Evolutionary conservation across 2,888 invertebrate species (phyloP), one percentile per base, ranked within the genome.

Genomic region (Prosapia bicincta): DNA sequence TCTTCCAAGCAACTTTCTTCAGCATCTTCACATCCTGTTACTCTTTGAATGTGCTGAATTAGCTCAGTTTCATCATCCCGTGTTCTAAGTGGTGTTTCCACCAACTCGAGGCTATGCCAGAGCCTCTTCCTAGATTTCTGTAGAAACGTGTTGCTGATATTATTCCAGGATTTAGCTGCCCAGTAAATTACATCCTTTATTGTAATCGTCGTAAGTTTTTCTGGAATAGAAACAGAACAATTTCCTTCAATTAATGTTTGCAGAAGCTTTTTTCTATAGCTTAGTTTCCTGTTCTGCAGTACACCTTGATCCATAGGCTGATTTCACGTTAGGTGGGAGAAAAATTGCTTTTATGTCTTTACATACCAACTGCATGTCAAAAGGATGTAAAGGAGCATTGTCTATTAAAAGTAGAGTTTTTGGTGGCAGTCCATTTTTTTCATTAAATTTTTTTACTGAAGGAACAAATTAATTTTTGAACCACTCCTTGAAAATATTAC

Each of bases 361-460:
- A 30, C 70, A 28, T 3, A 26, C 38, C 10, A 75, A 38, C 26
- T 71, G 15, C 66, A 28, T 66, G 20, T 38, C 66, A 20, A 6
- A 54, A 13, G 76, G 77, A 72, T 81, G 80, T 69, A 77, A 76
- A 69, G 78, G 74, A 71, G 78, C 78, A 76, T 81, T 80, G 72
- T 81, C 81, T 38, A 81, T 54, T n/a, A 80, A 69, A 25, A 81
- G 76, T 28, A 80, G 13, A 9, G 79, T 80, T 78, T 78, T 80
- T 68, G 71, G 69, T 65, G 79, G 77, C 30, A 67, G 10, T 32
- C 24, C 72, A 67, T 72, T 67, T 72, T 72, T 38, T 32, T 32
- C 24, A 32, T 66, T 67, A 75, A 78, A 79, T 10, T 23, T 9
- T 24, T 72, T 78, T 10, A 81, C 79, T 54, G 65, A 38, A 13